Conservation (phyloP, 2,113 vertebrate genomes). For the Sceloporus tristichus region DNA sequence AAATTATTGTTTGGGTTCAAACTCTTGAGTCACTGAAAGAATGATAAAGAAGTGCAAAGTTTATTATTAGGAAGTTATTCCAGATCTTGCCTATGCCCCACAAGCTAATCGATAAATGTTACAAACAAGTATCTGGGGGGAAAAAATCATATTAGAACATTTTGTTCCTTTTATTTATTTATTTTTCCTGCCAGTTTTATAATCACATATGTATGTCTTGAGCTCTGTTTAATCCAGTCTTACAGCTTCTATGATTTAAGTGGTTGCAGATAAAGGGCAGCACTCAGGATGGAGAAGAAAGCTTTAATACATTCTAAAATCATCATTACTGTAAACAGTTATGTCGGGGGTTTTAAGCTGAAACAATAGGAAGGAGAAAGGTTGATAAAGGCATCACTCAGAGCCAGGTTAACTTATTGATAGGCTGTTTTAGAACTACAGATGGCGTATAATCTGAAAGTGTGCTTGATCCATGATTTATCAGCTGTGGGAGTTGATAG, state of each 20-base stretch:
- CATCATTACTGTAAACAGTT: too few species aligned
- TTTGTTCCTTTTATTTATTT: background rate
- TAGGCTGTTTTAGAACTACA: constrained; percentile 3
- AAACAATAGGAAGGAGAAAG: background rate
- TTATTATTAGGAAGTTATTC: too few species aligned
- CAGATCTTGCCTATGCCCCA: background rate
- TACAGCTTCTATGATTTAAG: background rate
- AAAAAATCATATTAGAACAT: background rate
- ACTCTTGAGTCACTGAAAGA: too few species aligned
- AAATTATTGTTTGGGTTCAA: too few species aligned
- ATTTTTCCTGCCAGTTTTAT: background rate
- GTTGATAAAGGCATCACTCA: constrained; percentile 21
- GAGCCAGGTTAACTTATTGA: constrained; percentile 11
- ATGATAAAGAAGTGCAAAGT: too few species aligned
- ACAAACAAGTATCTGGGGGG: background rate
- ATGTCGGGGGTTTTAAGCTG: background rate
- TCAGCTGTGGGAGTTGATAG: constrained; percentile 29
- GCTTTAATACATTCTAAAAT: background rate
- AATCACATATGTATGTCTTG: background rate
- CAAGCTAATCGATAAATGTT: background rate
- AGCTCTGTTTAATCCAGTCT: background rate
- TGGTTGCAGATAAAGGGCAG: background rate
- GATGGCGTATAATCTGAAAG: constrained; percentile 12
- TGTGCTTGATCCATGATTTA: constrained; percentile 38
- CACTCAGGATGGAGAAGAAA: background rate